Base-by-base conservation (phyloP, 2,888 invertebrate species). In the Zonitis immaculata region DNA sequence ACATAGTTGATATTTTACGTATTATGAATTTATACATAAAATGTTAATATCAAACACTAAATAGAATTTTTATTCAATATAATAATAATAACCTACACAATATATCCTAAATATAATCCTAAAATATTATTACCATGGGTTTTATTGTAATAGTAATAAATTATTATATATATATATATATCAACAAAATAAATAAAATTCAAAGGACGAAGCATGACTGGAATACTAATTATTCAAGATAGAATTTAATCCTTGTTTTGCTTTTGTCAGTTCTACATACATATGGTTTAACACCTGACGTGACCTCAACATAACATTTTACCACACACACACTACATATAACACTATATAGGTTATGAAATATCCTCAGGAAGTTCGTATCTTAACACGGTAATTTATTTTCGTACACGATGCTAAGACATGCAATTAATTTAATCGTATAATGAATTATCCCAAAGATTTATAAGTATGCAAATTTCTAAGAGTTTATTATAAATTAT, bases 351-450 rank as follows among this genome's bases (percentile, higher is more conserved):
- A 35, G 35, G 18, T 53, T 49, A 53, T 39, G 53, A 53, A 50
- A 50, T 44, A 45, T 50, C 50, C 49, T 20, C 47, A 54, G 54
- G 54, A 54, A 54, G 50, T 50, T 18, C 35, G 14, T 30, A 30
- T 30, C 32, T 12, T 32, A 6, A 14, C 14, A 35, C 22, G 39
- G 42, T 49, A 49, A 53, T 49, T 45, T 49, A 45, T 49, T 49
- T 53, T 27, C 32, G 46, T 42, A 12, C 42, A 49, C 45, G 49
- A 53, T 47, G 35, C 35, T 9, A 35, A 35, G 35, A 47, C 47
- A 44, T 54, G 49, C 54, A 54, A 54, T 50, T 54, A 50, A 50
- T 54, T 50, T 25, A 14, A 26, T 14, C 20, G 4, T 49, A 49
- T 42, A 44, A 54, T 35, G 18, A 30, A 43, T 35, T 18, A 35